Base-by-base conservation (phyloP, 2,797 vertebrate genomes). In the Tadarida brasiliensis region DNA sequence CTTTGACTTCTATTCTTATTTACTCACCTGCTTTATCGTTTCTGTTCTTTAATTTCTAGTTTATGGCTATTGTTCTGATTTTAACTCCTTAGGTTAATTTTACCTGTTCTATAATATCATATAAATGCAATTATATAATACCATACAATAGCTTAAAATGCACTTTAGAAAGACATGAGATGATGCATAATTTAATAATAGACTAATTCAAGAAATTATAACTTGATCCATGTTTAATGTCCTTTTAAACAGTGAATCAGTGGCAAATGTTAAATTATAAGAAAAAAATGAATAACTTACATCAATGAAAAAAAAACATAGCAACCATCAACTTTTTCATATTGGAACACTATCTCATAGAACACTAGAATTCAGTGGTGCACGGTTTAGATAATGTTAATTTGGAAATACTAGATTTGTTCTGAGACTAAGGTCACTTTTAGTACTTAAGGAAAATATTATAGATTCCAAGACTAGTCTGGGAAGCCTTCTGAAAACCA, bases 131-230 rank as follows among this genome's bases (percentile, higher is more conserved):
- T 84, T 65, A 49, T 22, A 17, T 26, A 77, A 33, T 59, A 57
- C 16, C 30, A 86, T 16, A 51, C 44, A 39, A 30, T 61, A 22
- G 26, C 54, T 87, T 93, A 80, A 87, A 76, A 87, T 76, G 30
- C 30, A 80, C 80, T 93, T 80, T 93, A 87, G 65, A 71, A 93
- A 61, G 87, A 17, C 65, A 70, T 39, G 24, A 86, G 70, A 70
- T 70, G n/a, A 59, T 87, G 15, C 28, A n/a, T 87, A 33, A 61
- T 87, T 83, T 63, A 83, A 63, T 74, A 92, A 68, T 49, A 57
- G 49, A 68, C 51, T 77, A 35, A 74, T 39, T 77, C 78, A 44
- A 90, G 65, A 81, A 57, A 90, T 82, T 91, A 44, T 44, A 91
- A 92, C 47, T 65, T 3, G 19, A 8, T 54, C 19, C 68, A 63